Evolutionary conservation across 2,888 invertebrate genomes (phyloP).

Genomic region (Neuroscelio doddi): DNA sequence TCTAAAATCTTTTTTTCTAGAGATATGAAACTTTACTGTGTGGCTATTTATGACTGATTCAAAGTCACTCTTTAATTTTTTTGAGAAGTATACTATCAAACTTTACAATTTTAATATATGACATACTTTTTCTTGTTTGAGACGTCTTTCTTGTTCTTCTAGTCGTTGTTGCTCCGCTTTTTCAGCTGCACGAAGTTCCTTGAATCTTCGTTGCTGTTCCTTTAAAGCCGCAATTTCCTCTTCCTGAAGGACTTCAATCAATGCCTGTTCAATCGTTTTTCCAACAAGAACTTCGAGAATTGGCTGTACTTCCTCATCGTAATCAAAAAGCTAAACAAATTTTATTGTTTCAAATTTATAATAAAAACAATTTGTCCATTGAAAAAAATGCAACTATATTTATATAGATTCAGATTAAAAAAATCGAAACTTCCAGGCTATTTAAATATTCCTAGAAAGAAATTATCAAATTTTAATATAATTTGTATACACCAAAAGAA

Average conservation of each 20-base stretch:
- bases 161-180: slow-evolving; percentile 86
- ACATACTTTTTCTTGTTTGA: slow-evolving; percentile 78
- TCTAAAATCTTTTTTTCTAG: too few species aligned
- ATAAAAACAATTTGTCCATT: too few species aligned
- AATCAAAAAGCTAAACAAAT: slow-evolving; percentile 85
- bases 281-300: slow-evolving; percentile 92
- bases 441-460: background rate
- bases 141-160: slow-evolving; percentile 83
- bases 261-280: slow-evolving; percentile 90
- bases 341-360: too few species aligned
- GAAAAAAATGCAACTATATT: too few species aligned
- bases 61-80: too few species aligned
- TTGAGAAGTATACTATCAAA: too few species aligned
- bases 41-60: too few species aligned
- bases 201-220: slow-evolving; percentile 83
- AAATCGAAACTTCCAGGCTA: background rate
- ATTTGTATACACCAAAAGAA: too few species aligned
- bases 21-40: too few species aligned
- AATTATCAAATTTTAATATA: background rate
- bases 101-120: background rate
- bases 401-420: too few species aligned
- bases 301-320: slow-evolving; percentile 92
- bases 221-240: slow-evolving; percentile 89
- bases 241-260: slow-evolving; percentile 93
- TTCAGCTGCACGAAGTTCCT: slow-evolving; percentile 84